Percentiles rank a stretch among this genome's conserved stretches.
phyloP scores from a whole-genome alignment of 64 coral and sea anemone genomes.

The Porites australiensis region DNA sequence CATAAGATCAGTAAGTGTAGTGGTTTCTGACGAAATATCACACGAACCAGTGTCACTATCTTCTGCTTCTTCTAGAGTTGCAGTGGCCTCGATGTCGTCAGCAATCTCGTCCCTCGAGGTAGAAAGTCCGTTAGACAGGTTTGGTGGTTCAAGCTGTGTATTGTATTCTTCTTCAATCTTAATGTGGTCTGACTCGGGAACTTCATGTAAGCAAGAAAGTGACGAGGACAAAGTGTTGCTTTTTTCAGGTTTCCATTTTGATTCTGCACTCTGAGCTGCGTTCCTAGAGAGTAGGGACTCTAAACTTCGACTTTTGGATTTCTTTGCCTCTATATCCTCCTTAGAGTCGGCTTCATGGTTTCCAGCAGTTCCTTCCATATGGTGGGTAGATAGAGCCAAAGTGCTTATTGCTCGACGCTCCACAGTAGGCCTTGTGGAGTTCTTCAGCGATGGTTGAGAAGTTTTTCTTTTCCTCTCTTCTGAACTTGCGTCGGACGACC shows the following conservation, averaged over 20 bases:
- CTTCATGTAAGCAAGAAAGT: not conserved
- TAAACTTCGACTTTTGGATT: conserved; percentile 2
- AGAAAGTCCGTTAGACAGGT: not conserved
- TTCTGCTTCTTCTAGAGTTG: not conserved
- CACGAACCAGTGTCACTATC: conserved; percentile 5
- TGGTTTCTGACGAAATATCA: not conserved
- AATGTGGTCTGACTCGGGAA: not conserved
- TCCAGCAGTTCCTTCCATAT: not conserved
- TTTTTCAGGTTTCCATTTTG: not conserved
- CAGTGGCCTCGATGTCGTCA: not conserved
- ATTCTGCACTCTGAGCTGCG: not conserved
- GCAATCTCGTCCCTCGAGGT: not conserved
- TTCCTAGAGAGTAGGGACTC: not conserved
- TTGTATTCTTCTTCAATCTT: not conserved
- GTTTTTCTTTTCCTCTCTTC: no score
- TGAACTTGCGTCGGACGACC: not conserved
- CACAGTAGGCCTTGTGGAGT: not conserved
- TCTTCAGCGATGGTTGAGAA: not conserved
- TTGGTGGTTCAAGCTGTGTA: not conserved
- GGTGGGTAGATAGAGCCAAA: not conserved
- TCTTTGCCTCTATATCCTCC: not conserved
- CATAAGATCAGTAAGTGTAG: not conserved
- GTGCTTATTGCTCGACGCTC: not conserved
- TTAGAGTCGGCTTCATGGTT: not conserved
- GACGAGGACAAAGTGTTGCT: not conserved